Evolutionary conservation across 2,113 vertebrate species (phyloP).

Genomic region (Ibidorhyncha struthersii): DNA sequence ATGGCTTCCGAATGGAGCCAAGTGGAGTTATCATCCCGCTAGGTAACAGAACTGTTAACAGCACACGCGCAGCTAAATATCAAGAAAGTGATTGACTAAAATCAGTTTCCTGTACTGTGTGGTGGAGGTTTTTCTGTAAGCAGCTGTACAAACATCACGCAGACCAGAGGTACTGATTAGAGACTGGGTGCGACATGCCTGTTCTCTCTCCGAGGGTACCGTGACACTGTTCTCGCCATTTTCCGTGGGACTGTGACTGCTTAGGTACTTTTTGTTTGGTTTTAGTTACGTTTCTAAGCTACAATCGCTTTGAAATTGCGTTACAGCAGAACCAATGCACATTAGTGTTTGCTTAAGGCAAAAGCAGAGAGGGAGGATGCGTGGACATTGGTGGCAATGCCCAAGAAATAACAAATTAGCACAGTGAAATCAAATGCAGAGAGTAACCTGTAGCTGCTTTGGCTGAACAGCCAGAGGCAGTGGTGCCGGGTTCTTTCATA

Average conservation of each 20-base stretch:
- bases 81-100: neutral
- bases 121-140: neutral
- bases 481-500: neutral
- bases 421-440: neutral
- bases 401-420: neutral
- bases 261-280: neutral
- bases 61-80: neutral
- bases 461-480: neutral
- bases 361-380: neutral
- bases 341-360: neutral
- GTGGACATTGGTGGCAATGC: neutral
- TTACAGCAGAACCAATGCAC: neutral
- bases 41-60: neutral
- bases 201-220: accelerated
- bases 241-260: neutral
- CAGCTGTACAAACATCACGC: neutral
- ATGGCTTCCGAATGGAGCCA: neutral
- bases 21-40: neutral
- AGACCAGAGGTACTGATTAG: neutral
- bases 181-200: neutral
- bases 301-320: neutral
- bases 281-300: no score
- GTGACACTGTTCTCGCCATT: neutral
- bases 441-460: neutral
- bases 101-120: neutral